A percentile compares a stretch with the other conserved stretches of the same genome.
phyloP scores from a whole-genome alignment of 2,888 invertebrate species.

The Pyrochroa serraticornis region DNA sequence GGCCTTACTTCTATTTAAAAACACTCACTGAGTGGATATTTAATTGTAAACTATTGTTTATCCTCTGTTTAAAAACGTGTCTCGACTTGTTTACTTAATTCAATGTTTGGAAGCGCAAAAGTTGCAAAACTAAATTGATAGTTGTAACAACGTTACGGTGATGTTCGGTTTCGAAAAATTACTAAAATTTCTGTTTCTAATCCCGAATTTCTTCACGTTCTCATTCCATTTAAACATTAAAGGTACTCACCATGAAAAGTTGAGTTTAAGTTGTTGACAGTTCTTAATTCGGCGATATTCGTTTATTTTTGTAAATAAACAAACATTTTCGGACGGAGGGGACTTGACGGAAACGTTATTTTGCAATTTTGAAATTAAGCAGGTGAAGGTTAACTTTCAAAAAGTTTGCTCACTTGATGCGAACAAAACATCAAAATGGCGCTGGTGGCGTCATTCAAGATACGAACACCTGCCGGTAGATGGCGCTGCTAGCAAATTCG shows the following conservation, averaged over 20 bases:
- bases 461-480: slow-evolving; percentile 1
- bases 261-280: slow-evolving; percentile 15
- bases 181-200: too few species aligned
- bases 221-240: slow-evolving; percentile 24
- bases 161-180: too few species aligned
- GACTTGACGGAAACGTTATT: slow-evolving; percentile 11
- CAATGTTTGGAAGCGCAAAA: too few species aligned
- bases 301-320: slow-evolving; percentile 6
- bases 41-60: too few species aligned
- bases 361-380: background rate
- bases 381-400: slow-evolving; percentile 22
- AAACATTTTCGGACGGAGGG: slow-evolving; percentile 13
- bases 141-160: too few species aligned
- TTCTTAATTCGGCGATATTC: background rate
- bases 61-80: too few species aligned
- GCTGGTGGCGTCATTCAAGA: slow-evolving; percentile 21
- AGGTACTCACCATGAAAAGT: slow-evolving; percentile 21
- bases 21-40: too few species aligned
- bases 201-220: background rate
- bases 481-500: slow-evolving; percentile 11
- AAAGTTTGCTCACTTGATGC: slow-evolving; percentile 1
- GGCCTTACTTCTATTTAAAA: too few species aligned
- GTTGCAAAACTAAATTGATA: too few species aligned
- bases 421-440: slow-evolving; percentile 24
- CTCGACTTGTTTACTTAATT: too few species aligned